Conservation (phyloP, 2,888 invertebrate genomes). For the Heliconius ismenius region DNA sequence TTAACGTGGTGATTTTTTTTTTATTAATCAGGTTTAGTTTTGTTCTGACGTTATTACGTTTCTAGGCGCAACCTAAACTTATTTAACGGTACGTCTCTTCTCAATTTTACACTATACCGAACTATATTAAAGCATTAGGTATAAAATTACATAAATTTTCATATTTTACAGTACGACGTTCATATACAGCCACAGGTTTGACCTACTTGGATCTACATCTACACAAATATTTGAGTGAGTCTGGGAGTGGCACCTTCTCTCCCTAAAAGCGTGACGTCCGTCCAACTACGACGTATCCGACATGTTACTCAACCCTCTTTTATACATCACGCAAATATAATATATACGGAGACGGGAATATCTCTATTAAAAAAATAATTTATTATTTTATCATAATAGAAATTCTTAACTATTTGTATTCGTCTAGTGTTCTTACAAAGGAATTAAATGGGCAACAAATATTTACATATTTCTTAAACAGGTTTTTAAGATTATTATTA, state of each 20-base stretch:
- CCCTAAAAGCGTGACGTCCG: constrained; percentile 55
- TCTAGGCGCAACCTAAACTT: background rate
- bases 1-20: background rate
- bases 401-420: background rate
- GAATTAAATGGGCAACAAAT: background rate
- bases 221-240: constrained; percentile 66
- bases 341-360: background rate
- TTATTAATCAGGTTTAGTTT: background rate
- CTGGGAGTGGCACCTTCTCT: constrained; percentile 67
- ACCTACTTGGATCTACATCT: constrained; percentile 64
- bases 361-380: background rate
- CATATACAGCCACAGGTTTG: constrained; percentile 59
- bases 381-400: background rate
- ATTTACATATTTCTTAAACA: background rate
- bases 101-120: background rate
- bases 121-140: background rate
- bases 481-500: background rate
- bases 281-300: constrained; percentile 39
- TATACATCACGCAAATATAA: constrained; percentile 6
- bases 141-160: constrained; percentile 1
- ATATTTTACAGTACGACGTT: constrained; percentile 25
- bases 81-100: background rate
- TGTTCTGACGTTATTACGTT: background rate
- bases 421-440: background rate
- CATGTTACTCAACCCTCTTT: constrained; percentile 33